phyloP scores from a whole-genome alignment of 2,888 invertebrate species.

The Hipparchia semele region DNA sequence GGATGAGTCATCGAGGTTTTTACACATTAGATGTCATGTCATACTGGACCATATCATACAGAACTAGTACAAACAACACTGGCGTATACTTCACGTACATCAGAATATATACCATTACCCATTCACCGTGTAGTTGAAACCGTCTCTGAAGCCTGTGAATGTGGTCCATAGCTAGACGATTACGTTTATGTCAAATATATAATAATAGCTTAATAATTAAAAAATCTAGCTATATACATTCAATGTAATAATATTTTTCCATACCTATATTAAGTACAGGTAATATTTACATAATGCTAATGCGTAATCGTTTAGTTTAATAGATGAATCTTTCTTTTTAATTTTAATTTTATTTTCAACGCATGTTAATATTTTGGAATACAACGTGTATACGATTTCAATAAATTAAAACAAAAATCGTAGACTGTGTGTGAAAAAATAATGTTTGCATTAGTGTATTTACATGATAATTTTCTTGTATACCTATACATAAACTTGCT shows the following conservation, averaged over 20 bases:
- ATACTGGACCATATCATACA: slow-evolving; percentile 74
- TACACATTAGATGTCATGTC: slow-evolving; percentile 75
- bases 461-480: slow-evolving; percentile 18
- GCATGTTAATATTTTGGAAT: slow-evolving; percentile 43
- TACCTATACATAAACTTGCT: slow-evolving; percentile 50
- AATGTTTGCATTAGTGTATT: slow-evolving; percentile 20
- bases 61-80: slow-evolving; percentile 76
- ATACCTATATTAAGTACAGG: not conserved
- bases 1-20: slow-evolving; percentile 49
- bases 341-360: slow-evolving; percentile 10
- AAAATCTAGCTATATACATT: not conserved
- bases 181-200: slow-evolving; percentile 44
- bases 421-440: not conserved
- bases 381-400: slow-evolving; percentile 47
- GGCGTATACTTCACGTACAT: slow-evolving; percentile 81
- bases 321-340: slow-evolving; percentile 38
- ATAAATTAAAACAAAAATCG: slow-evolving; percentile 20
- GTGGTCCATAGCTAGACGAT: slow-evolving; percentile 70
- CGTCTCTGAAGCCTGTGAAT: slow-evolving; percentile 71
- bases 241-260: not conserved
- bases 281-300: slow-evolving; percentile 1
- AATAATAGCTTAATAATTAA: not conserved
- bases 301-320: slow-evolving; percentile 65
- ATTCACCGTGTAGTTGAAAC: slow-evolving; percentile 76
- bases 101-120: slow-evolving; percentile 64